phyloP scores from a whole-genome alignment of 1,140 invertebrate species.

The Penaeus japonicus region DNA sequence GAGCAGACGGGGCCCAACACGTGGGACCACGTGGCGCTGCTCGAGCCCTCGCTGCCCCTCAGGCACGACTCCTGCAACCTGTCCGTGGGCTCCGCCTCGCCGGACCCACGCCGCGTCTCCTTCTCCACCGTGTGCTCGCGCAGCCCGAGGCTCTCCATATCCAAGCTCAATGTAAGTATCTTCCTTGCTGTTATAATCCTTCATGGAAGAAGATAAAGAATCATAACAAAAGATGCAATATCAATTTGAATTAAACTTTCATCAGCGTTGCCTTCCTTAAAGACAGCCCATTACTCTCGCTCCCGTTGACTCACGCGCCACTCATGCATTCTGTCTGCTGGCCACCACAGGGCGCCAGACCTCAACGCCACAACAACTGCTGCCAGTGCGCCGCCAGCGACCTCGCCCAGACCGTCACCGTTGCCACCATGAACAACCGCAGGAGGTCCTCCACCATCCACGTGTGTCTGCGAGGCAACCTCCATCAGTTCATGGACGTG shows the following conservation, averaged over 20 bases:
- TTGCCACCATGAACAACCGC: constrained; percentile 35
- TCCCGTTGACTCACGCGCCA: too few species aligned
- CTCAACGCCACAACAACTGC: constrained; percentile 27
- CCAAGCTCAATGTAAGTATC: constrained; percentile 25
- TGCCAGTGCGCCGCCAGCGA: constrained; percentile 46
- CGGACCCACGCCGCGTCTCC: neutral
- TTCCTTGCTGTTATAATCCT: too few species aligned
- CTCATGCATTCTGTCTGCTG: too few species aligned
- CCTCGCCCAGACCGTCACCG: constrained; percentile 38
- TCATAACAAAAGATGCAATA: too few species aligned
- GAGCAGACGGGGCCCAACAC: constrained; percentile 39
- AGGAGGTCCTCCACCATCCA: constrained; percentile 41
- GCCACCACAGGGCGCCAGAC: neutral
- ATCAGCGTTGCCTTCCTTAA: too few species aligned
- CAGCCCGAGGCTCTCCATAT: constrained; percentile 32
- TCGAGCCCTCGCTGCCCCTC: constrained; percentile 31
- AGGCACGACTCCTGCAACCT: constrained; percentile 9
- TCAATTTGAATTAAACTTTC: too few species aligned
- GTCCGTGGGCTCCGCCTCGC: constrained; percentile 18
- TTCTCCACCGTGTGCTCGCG: constrained; percentile 28
- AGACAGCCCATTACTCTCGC: too few species aligned
- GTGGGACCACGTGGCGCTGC: constrained; percentile 38
- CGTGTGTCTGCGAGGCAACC: constrained; percentile 39
- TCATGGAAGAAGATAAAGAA: too few species aligned
- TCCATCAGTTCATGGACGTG: constrained; percentile 36